These are phyloP conservation scores for Yasuhikotakia modesta DNA, from an alignment of 2,797 vertebrate species.

Conservation along the genomic window DNA sequence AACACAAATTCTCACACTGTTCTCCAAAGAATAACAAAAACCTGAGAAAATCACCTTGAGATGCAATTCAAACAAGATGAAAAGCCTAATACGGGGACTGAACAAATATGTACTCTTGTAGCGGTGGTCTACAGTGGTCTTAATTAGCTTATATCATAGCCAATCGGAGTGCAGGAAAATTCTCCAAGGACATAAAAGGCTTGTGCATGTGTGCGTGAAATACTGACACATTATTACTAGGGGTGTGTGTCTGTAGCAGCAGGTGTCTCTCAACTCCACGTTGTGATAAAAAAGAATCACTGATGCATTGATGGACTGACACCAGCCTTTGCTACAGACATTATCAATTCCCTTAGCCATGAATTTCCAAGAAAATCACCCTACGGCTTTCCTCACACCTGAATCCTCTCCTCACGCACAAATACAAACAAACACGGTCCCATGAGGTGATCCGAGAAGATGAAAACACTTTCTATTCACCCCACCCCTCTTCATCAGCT, in stretches of 20 bases:
- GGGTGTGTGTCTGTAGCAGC: conserved; percentile 4
- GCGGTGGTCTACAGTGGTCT: background rate
- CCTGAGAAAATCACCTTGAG: too few species aligned
- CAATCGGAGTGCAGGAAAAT: background rate
- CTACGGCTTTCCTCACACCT: conserved; percentile 54
- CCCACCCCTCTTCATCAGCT: conserved; percentile 15
- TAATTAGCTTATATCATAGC: background rate
- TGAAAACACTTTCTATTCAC: conserved; percentile 29
- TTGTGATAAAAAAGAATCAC: conserved; percentile 58
- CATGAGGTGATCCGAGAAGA: conserved; percentile 21
- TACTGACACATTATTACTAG: background rate
- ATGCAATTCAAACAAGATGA: too few species aligned
- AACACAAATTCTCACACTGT: background rate
- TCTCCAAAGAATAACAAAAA: too few species aligned
- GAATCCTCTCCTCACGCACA: conserved; percentile 45
- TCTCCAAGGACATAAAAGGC: background rate
- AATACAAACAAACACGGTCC: conserved; percentile 26
- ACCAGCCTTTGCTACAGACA: conserved; percentile 52
- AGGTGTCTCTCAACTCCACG: background rate
- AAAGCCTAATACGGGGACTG: background rate
- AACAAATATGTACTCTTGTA: background rate
- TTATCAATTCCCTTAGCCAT: conserved; percentile 61
- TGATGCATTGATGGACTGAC: conserved; percentile 57
- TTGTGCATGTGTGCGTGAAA: background rate
- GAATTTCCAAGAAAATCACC: conserved; percentile 68